A percentile compares a stretch with the other conserved stretches of the same genome.
Conservation (phyloP, 2,888 invertebrate genomes). For the Myopa tessellatipennis region DNA sequence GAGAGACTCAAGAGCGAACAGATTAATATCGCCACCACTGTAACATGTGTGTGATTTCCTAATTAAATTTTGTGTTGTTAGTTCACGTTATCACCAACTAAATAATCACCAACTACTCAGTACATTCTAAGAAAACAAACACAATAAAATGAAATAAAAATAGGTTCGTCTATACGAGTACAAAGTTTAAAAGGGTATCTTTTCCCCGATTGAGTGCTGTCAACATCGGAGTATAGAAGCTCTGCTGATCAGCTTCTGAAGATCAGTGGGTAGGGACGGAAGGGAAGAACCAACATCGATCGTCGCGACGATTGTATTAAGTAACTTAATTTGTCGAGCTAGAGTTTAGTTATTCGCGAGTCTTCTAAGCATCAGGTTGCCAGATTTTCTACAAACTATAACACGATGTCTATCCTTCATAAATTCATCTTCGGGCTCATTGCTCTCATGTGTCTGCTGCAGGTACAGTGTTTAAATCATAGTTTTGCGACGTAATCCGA, state of each 20-base stretch:
- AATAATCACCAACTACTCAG: no score
- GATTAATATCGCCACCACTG: no score
- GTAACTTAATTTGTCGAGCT: background rate
- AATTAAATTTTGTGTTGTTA: no score
- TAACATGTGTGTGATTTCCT: no score
- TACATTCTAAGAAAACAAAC: no score
- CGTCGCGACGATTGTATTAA: background rate
- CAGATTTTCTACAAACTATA: background rate
- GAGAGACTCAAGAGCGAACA: no score
- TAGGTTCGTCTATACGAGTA: background rate
- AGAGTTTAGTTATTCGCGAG: background rate
- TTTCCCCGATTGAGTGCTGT: background rate
- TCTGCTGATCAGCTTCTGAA: no score
- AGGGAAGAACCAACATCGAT: background rate
- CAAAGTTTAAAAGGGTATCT: slow-evolving; percentile 2
- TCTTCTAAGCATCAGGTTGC: background rate
- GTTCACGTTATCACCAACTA: no score
- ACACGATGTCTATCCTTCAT: background rate
- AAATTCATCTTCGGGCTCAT: slow-evolving; percentile 44
- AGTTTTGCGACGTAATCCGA: background rate
- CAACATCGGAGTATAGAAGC: background rate
- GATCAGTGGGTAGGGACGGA: background rate
- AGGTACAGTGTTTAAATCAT: slow-evolving; percentile 40
- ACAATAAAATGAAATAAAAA: no score
- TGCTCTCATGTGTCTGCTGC: slow-evolving; percentile 46